Base-by-base conservation (phyloP, 2,113 vertebrate genomes). In the Argyrosomus japonicus region DNA sequence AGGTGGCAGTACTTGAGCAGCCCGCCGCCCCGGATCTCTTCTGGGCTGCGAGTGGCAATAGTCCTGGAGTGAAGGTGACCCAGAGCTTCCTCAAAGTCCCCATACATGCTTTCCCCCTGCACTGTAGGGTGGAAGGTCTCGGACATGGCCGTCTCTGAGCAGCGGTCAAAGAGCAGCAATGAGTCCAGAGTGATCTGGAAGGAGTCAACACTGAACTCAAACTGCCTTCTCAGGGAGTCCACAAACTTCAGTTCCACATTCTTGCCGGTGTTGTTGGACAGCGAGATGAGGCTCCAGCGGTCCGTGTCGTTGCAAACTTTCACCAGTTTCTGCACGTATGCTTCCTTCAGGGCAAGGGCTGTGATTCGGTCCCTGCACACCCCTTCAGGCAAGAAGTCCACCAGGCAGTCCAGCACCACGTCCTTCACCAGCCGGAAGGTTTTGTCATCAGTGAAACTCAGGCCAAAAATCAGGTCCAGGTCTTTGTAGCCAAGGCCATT, bases 1-100 rank as follows among this genome's bases (percentile, higher is more conserved):
- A 99, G 96, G 93, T 99, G 97, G 95, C 98, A 99, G 93, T 99
- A 99, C 84, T 99, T 99, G 61, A 99, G 96, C 29, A 99, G 95
- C 0, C 98, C 98, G 0, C 98, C 98, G 0, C 98, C 98, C 0
- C 98, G 92, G 94, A 99, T 99, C 92, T 99, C 97, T 92, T 99
- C 98, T 0, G 98, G 98, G 89, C 91, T 97, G 86, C 95, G 95
- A 0, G 98, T 99, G 90, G 97, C 97, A 0, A 99, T 99, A 83
- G 96, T 95, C 9, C 95, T 94, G 79, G 92, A 90, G 51, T 95
- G 92, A 61, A 99, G 96, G 81, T 99, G 97, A 48, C 95, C 93
- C 93, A 98, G 93, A 1, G 98, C 97, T 89, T 97, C 96, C 43
- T 95, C 81, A 1, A 99, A 98, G 94, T 97, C 96, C 21, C 98